These are phyloP conservation scores for Tuberolachnus salignus DNA, from an alignment of 2,888 invertebrate genomes.

Conservation along the genomic window DNA sequence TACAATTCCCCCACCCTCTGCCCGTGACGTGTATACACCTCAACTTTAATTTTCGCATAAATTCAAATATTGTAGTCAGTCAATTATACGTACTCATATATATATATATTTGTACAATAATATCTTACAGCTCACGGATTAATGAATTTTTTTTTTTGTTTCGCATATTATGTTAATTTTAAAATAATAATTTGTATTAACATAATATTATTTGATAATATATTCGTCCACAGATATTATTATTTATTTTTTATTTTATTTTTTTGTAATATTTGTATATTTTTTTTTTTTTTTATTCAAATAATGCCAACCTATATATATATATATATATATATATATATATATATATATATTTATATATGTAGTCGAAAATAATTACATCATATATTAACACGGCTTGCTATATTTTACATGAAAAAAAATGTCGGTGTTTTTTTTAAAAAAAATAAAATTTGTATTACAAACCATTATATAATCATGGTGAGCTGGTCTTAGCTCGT, in stretches of 20 bases:
- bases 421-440: not conserved
- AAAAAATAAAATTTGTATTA: not conserved
- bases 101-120: not conserved
- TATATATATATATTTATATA: too few relatives aligned
- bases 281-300: too few relatives aligned
- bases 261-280: too few relatives aligned
- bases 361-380: constrained; percentile 14
- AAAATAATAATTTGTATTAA: not conserved
- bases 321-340: too few relatives aligned
- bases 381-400: constrained; percentile 38
- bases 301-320: too few relatives aligned
- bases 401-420: constrained; percentile 25
- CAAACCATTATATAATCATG: not conserved
- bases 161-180: not conserved
- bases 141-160: not conserved
- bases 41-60: too few relatives aligned
- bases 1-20: not conserved
- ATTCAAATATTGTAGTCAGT: too few relatives aligned
- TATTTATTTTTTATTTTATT: too few relatives aligned
- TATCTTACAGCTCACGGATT: not conserved
- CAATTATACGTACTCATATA: not conserved
- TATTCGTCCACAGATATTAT: constrained; percentile 11
- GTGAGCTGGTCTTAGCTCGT: too few relatives aligned
- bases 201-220: not conserved
- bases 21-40: not conserved